Conservation (phyloP, 2,888 invertebrate genomes). For the Gandaritis pyraliata region DNA sequence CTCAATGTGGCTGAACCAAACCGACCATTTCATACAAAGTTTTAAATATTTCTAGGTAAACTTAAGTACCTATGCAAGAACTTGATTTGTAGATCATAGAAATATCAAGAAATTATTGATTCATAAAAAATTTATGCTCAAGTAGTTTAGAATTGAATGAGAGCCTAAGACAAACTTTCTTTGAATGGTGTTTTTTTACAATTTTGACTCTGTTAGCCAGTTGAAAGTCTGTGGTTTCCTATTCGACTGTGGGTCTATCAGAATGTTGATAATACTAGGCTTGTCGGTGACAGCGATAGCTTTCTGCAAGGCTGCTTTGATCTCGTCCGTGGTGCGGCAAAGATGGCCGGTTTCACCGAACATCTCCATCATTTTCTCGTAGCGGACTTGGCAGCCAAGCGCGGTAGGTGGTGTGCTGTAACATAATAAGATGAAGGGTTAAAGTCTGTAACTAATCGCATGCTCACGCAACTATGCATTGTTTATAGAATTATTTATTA, state of each 20-base stretch:
- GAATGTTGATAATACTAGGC: slow-evolving; percentile 95
- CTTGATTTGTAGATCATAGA: too few species aligned
- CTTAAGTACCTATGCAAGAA: too few species aligned
- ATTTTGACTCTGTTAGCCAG: slow-evolving; percentile 97
- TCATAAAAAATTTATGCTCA: too few species aligned
- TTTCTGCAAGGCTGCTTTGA: slow-evolving; percentile 88
- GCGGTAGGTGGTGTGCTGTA: slow-evolving; percentile 93
- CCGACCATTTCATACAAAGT: too few species aligned
- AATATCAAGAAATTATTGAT: too few species aligned
- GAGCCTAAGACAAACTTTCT: too few species aligned
- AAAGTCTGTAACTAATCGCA: too few species aligned
- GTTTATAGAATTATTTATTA: too few species aligned
- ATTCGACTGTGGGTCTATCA: slow-evolving; percentile 94
- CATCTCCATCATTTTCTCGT: slow-evolving; percentile 95
- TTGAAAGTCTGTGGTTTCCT: slow-evolving; percentile 95
- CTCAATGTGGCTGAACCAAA: too few species aligned
- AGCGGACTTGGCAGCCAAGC: slow-evolving; percentile 90
- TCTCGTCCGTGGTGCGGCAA: slow-evolving; percentile 90
- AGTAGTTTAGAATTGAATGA: too few species aligned
- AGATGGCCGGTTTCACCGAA: slow-evolving; percentile 93
- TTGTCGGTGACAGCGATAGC: slow-evolving; percentile 88
- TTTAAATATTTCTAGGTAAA: too few species aligned
- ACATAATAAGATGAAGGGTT: neutral
- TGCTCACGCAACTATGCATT: too few species aligned
- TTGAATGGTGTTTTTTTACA: slow-evolving; percentile 74